These are phyloP conservation scores for Nephrotoma guestfalica DNA, from an alignment of 2,888 invertebrate species.

Conservation along the genomic window DNA sequence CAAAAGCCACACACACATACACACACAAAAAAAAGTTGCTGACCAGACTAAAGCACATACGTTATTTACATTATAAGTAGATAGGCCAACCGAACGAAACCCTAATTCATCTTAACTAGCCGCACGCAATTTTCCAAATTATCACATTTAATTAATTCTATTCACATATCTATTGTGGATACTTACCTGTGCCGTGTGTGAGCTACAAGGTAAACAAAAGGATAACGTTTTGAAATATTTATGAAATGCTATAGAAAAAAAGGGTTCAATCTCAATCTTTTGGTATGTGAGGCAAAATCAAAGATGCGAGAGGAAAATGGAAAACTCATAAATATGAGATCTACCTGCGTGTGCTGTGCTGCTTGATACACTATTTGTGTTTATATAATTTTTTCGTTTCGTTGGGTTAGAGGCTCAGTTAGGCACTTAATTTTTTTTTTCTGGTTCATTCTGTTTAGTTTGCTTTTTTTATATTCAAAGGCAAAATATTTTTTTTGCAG, in stretches of 20 bases:
- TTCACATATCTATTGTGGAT: not conserved
- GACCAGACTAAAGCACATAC: not conserved
- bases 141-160: not conserved
- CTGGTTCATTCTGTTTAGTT: not conserved
- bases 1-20: no score
- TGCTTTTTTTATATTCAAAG: not conserved
- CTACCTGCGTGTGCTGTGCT: not conserved
- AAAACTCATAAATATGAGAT: not conserved
- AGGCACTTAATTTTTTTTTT: not conserved
- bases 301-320: not conserved
- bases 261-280: not conserved
- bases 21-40: not conserved
- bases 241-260: not conserved
- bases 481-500: not conserved
- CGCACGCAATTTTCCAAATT: not conserved
- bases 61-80: not conserved
- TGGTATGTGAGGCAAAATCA: not conserved
- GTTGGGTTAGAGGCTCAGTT: not conserved
- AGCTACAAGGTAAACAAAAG: not conserved
- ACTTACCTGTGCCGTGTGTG: no score
- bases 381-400: not conserved
- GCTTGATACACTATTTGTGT: not conserved
- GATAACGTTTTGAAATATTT: not conserved
- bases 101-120: not conserved
- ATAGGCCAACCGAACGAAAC: not conserved